Percentiles rank a stretch among this genome's conserved stretches.
Conservation (phyloP, 2,888 invertebrate genomes). For the Tetranychus truncatus region DNA sequence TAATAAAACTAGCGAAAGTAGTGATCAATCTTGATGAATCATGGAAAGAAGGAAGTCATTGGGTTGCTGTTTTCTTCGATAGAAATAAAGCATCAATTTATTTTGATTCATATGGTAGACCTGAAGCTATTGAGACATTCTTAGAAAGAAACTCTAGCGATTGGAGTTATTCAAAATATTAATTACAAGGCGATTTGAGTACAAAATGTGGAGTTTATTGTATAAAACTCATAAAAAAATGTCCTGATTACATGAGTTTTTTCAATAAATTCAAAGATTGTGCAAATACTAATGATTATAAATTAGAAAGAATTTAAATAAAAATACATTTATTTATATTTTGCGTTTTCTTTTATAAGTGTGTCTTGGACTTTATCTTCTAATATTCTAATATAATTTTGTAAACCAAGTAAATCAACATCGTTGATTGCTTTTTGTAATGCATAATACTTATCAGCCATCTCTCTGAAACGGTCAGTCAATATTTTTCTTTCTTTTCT, state of each 20-base stretch:
- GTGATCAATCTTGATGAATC: neutral
- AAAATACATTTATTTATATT: too few relatives aligned
- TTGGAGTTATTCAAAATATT: neutral
- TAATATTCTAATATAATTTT: too few relatives aligned
- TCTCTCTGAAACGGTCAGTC: too few relatives aligned
- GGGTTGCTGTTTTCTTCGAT: neutral
- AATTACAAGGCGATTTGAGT: neutral
- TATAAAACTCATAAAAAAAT: neutral
- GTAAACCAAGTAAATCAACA: too few relatives aligned
- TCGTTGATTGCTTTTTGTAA: too few relatives aligned
- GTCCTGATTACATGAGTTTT: neutral
- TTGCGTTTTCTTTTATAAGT: too few relatives aligned
- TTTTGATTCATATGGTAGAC: neutral
- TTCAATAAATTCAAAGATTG: too few relatives aligned
- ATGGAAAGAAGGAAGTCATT: neutral
- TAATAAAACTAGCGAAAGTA: neutral
- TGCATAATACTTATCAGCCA: too few relatives aligned
- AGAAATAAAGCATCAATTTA: neutral
- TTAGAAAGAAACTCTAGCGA: neutral
- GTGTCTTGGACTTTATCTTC: too few relatives aligned
- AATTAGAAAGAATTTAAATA: too few relatives aligned
- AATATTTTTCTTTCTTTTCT: too few relatives aligned
- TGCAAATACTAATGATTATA: too few relatives aligned
- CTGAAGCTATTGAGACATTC: neutral
- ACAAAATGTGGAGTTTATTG: constrained; percentile 2